phyloP scores from a whole-genome alignment of 2,113 vertebrate genomes.

The Vulpes lagopus region DNA sequence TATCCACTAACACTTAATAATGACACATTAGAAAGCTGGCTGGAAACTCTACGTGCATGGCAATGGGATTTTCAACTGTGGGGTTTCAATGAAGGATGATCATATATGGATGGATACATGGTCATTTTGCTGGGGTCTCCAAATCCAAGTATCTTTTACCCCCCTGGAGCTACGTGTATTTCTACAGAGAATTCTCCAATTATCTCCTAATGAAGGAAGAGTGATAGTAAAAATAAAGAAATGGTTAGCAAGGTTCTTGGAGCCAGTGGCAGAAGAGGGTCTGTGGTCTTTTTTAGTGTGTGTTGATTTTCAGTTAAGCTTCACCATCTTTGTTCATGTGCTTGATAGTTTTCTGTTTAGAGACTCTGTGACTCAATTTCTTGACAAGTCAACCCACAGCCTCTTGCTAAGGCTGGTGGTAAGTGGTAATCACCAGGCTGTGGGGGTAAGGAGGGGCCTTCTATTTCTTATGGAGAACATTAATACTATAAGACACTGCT shows the following conservation, averaged over 20 bases:
- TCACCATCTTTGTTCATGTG: background rate
- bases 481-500: slow-evolving; percentile 17
- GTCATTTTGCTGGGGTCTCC: background rate
- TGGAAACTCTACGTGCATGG: background rate
- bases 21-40: background rate
- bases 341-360: background rate
- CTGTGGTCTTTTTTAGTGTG: background rate
- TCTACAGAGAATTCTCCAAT: slow-evolving; percentile 13
- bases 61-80: background rate
- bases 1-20: slow-evolving; percentile 19
- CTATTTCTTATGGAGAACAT: background rate
- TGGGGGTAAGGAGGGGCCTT: background rate
- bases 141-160: background rate
- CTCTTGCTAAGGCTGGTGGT: background rate
- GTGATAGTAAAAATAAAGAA: background rate
- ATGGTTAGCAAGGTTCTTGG: slow-evolving; percentile 14
- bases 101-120: background rate
- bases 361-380: slow-evolving; percentile 14
- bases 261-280: background rate
- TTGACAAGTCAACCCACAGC: background rate
- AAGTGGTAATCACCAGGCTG: background rate
- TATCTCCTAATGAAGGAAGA: background rate
- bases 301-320: background rate
- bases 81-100: background rate
- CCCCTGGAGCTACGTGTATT: background rate